Evolutionary conservation across 2,888 invertebrate species (phyloP), one percentile per base, ranked within the genome.

Genomic region (Noctua comes): DNA sequence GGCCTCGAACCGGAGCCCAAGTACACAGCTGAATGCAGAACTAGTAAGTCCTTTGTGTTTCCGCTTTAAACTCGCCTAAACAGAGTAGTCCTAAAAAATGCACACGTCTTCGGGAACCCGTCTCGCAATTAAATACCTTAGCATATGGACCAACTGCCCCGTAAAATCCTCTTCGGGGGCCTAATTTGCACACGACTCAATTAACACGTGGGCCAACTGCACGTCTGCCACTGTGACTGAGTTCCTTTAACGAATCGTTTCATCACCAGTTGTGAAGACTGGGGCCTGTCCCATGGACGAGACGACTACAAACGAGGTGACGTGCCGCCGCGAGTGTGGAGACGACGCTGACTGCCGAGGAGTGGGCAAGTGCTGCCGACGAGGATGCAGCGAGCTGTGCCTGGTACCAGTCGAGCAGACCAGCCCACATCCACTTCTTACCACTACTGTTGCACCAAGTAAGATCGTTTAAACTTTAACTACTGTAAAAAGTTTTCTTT

Each of bases 331-430:
- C 54, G 98, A 98, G 93, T 99, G 99, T 91, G 95, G 97, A 81
- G 97, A 97, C 75, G 99, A 99, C 93, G 98, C 98, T 0, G 98
- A 99, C 91, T 99, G 99, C 92, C 95, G 97, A 24, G 98, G 97
- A 54, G 97, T 97, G 43, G 97, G 97, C 92, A 99, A 99, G 94
- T 99, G 99, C 93, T 99, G 99, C 93, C 94, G 95, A 83, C 98
- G 97, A 89, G 98, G 98, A 73, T 99, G 99, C 93, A 98, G 98
- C 65, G 97, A 97, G 46, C 96, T 98, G 46, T 99, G 99, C 91
- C 91, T 94, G 40, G 90, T 90, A 51, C 96, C 96, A 46, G 94
- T 91, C 36, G 83, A 83, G 40, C 80, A 83, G 73, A 84, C 90
- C 77, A 82, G 88, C 40, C 80, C 88, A 4, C 73, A 65, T 72